A percentile compares a stretch with the other conserved stretches of the same genome.
phyloP scores from a whole-genome alignment of 2,888 invertebrate genomes.

The Nomada fabriciana region DNA sequence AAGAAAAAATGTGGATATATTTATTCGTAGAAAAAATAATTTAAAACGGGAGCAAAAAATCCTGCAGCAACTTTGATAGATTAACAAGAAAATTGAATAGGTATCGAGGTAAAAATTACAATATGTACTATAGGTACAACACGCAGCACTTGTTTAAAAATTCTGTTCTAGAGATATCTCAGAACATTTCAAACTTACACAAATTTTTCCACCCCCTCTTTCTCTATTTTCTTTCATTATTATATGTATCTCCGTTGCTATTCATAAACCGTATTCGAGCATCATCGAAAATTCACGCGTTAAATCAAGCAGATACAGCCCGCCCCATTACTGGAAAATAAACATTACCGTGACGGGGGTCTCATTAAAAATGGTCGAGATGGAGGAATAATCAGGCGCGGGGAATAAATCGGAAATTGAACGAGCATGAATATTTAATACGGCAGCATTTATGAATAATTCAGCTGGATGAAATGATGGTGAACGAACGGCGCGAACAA shows the following conservation, averaged over 20 bases:
- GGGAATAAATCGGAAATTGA: constrained; percentile 46
- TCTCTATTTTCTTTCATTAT: not conserved
- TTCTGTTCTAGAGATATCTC: too few relatives aligned
- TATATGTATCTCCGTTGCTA: not conserved
- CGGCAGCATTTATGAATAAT: constrained; percentile 39
- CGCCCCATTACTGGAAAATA: not conserved
- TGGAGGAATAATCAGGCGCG: constrained; percentile 17
- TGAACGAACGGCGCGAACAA: not conserved
- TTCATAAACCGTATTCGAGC: not conserved
- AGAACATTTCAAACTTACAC: too few relatives aligned
- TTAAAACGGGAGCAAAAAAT: too few relatives aligned
- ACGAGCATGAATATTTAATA: constrained; percentile 52
- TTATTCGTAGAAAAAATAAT: too few relatives aligned
- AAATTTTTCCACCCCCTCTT: not conserved
- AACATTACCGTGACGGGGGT: not conserved
- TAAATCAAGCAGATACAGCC: not conserved
- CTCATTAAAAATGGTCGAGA: constrained; percentile 19
- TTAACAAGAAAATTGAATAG: too few relatives aligned
- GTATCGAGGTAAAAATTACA: too few relatives aligned
- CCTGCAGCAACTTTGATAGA: too few relatives aligned
- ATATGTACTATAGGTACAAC: too few relatives aligned
- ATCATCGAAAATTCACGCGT: not conserved
- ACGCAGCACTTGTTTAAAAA: too few relatives aligned
- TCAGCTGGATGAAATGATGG: not conserved
- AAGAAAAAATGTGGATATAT: too few relatives aligned